Evolutionary conservation across 1,140 invertebrate genomes (phyloP).

Genomic region (Drosophila mojavensis): DNA sequence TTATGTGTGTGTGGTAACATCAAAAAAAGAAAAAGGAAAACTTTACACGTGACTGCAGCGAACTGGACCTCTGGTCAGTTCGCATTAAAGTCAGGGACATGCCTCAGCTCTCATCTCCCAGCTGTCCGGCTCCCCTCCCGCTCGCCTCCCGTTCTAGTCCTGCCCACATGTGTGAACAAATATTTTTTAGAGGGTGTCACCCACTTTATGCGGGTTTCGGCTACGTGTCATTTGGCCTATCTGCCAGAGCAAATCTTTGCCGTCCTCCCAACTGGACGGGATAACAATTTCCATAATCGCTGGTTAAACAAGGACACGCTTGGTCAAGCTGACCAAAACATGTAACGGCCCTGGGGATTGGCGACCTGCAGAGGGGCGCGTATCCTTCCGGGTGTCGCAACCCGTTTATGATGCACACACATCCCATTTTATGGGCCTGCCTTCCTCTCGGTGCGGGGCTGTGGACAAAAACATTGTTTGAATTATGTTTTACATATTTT

Average conservation of each 20-base stretch:
- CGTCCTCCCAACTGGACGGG: slow-evolving; percentile 2
- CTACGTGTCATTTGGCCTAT: slow-evolving; percentile 81
- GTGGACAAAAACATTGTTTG: slow-evolving; percentile 53
- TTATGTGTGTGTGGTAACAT: slow-evolving; percentile 58
- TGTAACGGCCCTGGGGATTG: not conserved
- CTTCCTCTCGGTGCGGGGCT: slow-evolving; percentile 23
- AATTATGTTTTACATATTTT: slow-evolving; percentile 82
- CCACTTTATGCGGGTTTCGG: slow-evolving; percentile 66
- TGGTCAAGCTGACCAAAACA: slow-evolving; percentile 66
- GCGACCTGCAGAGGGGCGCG: not conserved
- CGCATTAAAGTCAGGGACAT: slow-evolving; percentile 28
- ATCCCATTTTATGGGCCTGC: slow-evolving; percentile 63
- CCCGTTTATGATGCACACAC: slow-evolving; percentile 50
- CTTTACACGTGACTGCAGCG: slow-evolving; percentile 74
- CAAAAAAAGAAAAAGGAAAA: slow-evolving; percentile 25
- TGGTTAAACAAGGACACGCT: slow-evolving; percentile 76
- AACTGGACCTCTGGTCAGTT: slow-evolving; percentile 29
- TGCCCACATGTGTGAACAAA: slow-evolving; percentile 77
- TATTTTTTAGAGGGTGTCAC: slow-evolving; percentile 77
- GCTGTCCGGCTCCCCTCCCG: not conserved
- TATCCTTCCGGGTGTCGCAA: slow-evolving; percentile 11
- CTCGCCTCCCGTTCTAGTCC: not conserved
- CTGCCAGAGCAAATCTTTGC: slow-evolving; percentile 67
- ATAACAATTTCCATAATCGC: slow-evolving; percentile 78
- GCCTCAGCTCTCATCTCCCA: not conserved